Conservation (phyloP, 2,113 vertebrate species). For the Pseudorasbora parva region DNA sequence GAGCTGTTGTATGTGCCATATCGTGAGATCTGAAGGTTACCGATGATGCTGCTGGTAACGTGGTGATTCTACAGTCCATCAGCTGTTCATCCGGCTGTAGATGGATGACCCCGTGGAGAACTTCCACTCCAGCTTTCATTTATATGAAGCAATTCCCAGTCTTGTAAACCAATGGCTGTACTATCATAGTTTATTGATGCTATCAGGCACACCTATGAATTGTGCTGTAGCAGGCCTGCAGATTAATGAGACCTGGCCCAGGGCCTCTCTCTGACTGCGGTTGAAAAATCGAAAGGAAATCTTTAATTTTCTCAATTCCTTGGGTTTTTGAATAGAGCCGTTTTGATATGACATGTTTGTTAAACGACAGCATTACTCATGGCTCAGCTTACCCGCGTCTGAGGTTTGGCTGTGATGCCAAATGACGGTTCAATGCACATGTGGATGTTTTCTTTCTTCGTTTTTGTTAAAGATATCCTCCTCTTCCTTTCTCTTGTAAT, state of each 20-base stretch:
- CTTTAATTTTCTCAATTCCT: not conserved
- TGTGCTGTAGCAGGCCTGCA: conserved; percentile 32
- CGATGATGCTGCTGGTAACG: conserved; percentile 18
- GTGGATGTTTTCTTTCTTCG: not conserved
- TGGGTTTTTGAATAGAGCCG: not conserved
- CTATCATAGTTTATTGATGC: conserved; percentile 51
- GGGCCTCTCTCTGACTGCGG: not conserved
- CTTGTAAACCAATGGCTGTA: conserved; percentile 34
- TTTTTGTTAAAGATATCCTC: not conserved
- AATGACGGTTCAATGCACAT: conserved; percentile 20
- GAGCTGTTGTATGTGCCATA: not conserved
- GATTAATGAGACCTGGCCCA: conserved; percentile 26
- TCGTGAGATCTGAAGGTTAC: not conserved
- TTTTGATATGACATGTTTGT: not conserved
- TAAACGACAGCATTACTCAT: conserved; percentile 12
- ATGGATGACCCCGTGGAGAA: conserved; percentile 27
- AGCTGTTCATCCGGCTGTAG: conserved; percentile 40
- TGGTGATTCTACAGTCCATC: conserved; percentile 21
- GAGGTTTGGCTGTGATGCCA: conserved; percentile 31
- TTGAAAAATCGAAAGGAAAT: conserved; percentile 21
- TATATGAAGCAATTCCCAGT: conserved; percentile 38
- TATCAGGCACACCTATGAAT: conserved; percentile 49
- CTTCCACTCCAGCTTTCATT: conserved; percentile 20
- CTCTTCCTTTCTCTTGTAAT: not conserved
- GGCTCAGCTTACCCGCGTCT: conserved; percentile 30